These are phyloP conservation scores for Herpailurus yagouaroundi DNA, from an alignment of 2,113 vertebrate genomes.

Conservation along the genomic window DNA sequence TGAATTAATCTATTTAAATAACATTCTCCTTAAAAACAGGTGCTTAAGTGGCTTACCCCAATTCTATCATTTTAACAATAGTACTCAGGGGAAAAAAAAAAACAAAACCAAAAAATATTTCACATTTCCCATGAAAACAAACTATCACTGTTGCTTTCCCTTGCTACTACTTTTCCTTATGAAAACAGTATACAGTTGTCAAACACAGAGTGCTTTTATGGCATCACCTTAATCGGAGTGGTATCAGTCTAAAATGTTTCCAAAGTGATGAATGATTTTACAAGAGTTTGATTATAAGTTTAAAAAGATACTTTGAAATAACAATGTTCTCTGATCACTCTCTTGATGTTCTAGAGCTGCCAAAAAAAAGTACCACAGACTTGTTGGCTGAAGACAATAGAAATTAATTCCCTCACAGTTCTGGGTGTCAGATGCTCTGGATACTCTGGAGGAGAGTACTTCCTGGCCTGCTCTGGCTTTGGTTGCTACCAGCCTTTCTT, in stretches of 20 bases:
- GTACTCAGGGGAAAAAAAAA: background rate
- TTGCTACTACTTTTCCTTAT: background rate
- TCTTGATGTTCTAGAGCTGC: background rate
- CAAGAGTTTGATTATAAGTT: background rate
- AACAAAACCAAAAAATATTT: background rate
- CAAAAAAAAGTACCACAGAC: background rate
- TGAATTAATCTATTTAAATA: conserved; percentile 68
- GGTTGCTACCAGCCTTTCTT: background rate
- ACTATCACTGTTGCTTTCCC: background rate
- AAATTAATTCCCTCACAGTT: background rate
- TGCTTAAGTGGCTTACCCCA: conserved; percentile 62
- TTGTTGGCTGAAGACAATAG: background rate
- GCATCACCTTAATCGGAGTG: background rate
- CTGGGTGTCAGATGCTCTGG: background rate
- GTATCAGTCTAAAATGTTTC: background rate
- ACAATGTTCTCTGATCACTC: background rate
- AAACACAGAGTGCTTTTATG: background rate
- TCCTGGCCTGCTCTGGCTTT: background rate
- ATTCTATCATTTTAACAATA: conserved; percentile 8
- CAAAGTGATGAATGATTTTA: background rate
- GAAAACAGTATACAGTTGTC: background rate
- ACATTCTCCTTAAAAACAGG: conserved; percentile 60
- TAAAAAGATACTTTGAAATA: background rate
- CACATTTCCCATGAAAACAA: background rate
- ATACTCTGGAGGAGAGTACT: accelerated